Evolutionary conservation across 2,888 invertebrate species (phyloP).

Genomic region (Ptychoptera albimana): DNA sequence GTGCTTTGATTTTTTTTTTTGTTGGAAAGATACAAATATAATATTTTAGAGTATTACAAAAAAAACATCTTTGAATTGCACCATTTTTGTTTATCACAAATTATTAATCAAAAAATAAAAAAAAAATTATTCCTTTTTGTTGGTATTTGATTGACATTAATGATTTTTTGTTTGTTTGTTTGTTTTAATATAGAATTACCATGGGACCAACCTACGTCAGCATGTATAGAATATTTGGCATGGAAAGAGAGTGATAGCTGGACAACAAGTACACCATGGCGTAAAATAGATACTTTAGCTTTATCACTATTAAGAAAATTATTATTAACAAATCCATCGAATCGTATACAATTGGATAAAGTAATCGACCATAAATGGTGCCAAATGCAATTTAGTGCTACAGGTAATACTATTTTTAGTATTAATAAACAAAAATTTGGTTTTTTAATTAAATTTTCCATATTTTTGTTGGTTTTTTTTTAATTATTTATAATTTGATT

Average conservation of each 20-base stretch:
- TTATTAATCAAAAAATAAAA: too few species aligned
- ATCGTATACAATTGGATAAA: slow-evolving; percentile 47
- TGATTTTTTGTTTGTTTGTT: neutral
- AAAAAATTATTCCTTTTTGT: neutral
- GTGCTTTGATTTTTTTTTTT: slow-evolving; percentile 11
- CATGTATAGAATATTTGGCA: slow-evolving; percentile 52
- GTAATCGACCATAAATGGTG: slow-evolving; percentile 67
- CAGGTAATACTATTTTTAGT: slow-evolving; percentile 24
- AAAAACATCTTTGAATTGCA: neutral
- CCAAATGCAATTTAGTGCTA: slow-evolving; percentile 28
- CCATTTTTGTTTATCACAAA: too few species aligned
- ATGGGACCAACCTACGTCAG: slow-evolving; percentile 71
- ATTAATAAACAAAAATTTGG: neutral
- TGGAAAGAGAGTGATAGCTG: slow-evolving; percentile 56
- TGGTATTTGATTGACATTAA: neutral
- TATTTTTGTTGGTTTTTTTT: too few species aligned
- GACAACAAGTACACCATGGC: slow-evolving; percentile 58
- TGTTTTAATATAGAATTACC: slow-evolving; percentile 59
- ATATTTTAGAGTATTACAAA: neutral
- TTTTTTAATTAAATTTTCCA: neutral
- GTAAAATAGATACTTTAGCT: slow-evolving; percentile 58
- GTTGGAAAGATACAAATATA: slow-evolving; percentile 1
- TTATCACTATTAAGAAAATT: slow-evolving; percentile 62
- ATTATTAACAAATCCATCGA: slow-evolving; percentile 47
- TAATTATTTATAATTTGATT: neutral